These are phyloP conservation scores for Odocoileus virginianus DNA, from an alignment of 2,113 vertebrate species.

Conservation along the genomic window DNA sequence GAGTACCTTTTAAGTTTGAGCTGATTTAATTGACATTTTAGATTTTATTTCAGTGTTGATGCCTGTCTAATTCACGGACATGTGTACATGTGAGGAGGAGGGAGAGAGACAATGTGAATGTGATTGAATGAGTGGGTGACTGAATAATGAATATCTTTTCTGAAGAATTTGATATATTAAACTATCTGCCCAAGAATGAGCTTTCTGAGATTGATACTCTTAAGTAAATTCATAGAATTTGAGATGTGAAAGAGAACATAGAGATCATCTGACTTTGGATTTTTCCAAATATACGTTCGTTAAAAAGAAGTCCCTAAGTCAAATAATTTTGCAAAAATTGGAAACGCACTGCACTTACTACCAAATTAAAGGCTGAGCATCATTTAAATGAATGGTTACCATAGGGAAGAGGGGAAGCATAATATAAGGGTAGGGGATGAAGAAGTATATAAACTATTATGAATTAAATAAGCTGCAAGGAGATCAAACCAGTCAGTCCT, in stretches of 20 bases:
- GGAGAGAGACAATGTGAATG: neutral
- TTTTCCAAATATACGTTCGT: neutral
- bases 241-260: neutral
- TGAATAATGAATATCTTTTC: neutral
- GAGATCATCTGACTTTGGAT: neutral
- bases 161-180: neutral
- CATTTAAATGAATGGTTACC: neutral
- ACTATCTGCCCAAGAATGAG: neutral
- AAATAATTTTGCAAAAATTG: neutral
- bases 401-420: neutral
- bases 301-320: neutral
- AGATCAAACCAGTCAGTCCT: neutral
- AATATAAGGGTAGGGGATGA: neutral
- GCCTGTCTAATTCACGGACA: neutral
- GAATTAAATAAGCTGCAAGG: neutral
- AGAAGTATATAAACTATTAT: neutral
- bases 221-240: conserved; percentile 1
- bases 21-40: conserved; percentile 5
- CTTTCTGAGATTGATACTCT: neutral
- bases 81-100: neutral
- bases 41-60: neutral
- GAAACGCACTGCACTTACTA: neutral
- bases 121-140: neutral
- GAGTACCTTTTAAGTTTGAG: neutral
- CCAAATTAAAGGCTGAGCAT: neutral